Evolutionary conservation across 1,140 invertebrate genomes (phyloP), one percentile per base, ranked within the genome.

Genomic region (Sycophaga agraensis): DNA sequence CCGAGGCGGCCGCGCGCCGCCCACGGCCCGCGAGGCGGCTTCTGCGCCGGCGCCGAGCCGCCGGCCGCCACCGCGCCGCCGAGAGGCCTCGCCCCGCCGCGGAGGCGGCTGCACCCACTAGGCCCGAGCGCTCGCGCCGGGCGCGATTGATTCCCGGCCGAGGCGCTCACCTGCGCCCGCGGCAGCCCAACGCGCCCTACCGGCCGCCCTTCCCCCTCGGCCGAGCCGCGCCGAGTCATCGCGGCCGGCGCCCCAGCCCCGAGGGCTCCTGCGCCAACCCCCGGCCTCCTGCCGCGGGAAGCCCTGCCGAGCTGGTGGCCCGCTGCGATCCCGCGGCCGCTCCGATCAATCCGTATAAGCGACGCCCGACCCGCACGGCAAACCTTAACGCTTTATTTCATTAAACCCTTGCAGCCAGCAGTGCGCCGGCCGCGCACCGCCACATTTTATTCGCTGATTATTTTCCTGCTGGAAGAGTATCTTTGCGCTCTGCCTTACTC

Each of bases 231-330:
- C 31, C 55, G 35, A 61, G 37, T 45, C 71, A n/a, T 51, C 34
- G 17, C 55, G 50, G 45, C 22, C 5, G 14, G 14, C 5, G 22
- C n/a, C 1, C 2, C 12, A 14, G 1, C 12, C 11, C 3, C 22
- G 12, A 22, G 14, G 16, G 42, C 61, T 66, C 62, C 66, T 53
- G 45, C 39, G 65, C 65, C 68, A 40, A 4, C 1, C 21, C n/a
- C 21, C 2, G 12, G 17, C 53, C 39, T 6, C 26, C 16, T 14
- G n/a, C 19, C n/a, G 3, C 1, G 3, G n/a, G n/a, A n/a, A n/a
- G n/a, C n/a, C n/a, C n/a, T n/a, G n/a, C n/a, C n/a, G n/a, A n/a
- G n/a, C n/a, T n/a, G n/a, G n/a, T n/a, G n/a, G n/a, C n/a, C n/a
- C n/a, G n/a, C n/a, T n/a, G n/a, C n/a, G n/a, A n/a, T n/a, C n/a